phyloP scores from a whole-genome alignment of 2,888 invertebrate species.

The Leptinotarsa rubiginosa region DNA sequence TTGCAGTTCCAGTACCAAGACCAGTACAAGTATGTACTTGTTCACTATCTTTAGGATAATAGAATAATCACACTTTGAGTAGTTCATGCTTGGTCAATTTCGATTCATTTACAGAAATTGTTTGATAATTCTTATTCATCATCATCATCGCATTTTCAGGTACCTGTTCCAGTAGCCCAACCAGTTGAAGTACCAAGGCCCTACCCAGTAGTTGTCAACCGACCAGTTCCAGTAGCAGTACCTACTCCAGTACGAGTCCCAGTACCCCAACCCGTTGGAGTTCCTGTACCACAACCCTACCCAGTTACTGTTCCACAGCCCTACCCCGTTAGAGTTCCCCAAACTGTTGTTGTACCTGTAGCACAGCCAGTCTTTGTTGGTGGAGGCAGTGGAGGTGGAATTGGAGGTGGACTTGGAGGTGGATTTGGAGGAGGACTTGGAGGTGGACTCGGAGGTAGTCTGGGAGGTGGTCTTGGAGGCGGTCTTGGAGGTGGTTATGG shows the following conservation, averaged over 20 bases:
- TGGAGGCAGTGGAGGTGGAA: conserved; percentile 50
- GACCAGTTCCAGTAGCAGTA: conserved; percentile 58
- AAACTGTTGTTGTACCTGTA: conserved; percentile 56
- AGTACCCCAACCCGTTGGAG: conserved; percentile 64
- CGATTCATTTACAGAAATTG: no score
- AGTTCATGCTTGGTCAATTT: no score
- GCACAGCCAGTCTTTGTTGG: conserved; percentile 52
- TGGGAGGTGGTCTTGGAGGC: conserved; percentile 42
- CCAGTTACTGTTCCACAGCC: conserved; percentile 71
- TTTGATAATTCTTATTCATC: not conserved
- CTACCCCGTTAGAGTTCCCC: conserved; percentile 62
- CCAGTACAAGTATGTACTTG: conserved; percentile 60
- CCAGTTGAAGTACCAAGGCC: conserved; percentile 52
- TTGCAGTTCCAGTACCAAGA: conserved; percentile 68
- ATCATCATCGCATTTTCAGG: conserved; percentile 31
- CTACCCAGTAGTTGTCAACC: conserved; percentile 53
- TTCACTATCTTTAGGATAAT: not conserved
- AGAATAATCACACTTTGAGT: no score
- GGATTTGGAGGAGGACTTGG: conserved; percentile 45
- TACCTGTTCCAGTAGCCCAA: conserved; percentile 54
- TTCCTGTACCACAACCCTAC: conserved; percentile 70
- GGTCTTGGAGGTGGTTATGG: conserved; percentile 45
- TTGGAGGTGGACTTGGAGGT: conserved; percentile 43
- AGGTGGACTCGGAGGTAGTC: conserved; percentile 39
- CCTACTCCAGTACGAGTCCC: conserved; percentile 68